phyloP scores from a whole-genome alignment of 2,888 invertebrate genomes.

The Cephus nigrinus region DNA sequence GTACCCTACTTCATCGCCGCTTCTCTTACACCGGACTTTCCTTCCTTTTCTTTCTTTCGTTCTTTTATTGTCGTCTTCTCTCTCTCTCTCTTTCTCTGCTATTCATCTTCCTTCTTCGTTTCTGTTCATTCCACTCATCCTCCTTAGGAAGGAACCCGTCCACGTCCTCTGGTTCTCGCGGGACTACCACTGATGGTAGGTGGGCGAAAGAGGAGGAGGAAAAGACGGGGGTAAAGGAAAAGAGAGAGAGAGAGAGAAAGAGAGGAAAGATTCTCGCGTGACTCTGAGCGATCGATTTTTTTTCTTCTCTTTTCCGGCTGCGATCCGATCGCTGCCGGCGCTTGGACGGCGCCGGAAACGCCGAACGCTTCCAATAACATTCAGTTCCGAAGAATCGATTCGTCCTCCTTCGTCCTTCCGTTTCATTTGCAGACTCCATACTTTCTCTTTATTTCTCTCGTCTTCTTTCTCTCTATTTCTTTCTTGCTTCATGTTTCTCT shows the following conservation, averaged over 20 bases:
- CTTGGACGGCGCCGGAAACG: neutral
- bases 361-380: neutral
- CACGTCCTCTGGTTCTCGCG: neutral
- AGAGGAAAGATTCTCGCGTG: slow-evolving; percentile 11
- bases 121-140: neutral
- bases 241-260: slow-evolving; percentile 4
- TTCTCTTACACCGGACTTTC: neutral
- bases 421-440: neutral
- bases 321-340: neutral
- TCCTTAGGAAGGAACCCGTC: neutral
- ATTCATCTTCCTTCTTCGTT: neutral
- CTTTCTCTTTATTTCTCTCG: neutral
- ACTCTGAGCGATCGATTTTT: neutral
- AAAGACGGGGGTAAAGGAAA: neutral
- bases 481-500: neutral
- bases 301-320: neutral
- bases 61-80: neutral
- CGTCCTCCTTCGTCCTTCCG: neutral
- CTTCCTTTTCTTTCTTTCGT: neutral
- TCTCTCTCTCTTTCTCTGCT: neutral
- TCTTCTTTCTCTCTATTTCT: neutral
- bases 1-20: neutral
- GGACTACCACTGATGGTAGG: neutral
- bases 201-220: neutral
- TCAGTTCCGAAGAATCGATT: neutral